phyloP scores from a whole-genome alignment of 1,140 invertebrate genomes.

The Sarcophaga peregrina region DNA sequence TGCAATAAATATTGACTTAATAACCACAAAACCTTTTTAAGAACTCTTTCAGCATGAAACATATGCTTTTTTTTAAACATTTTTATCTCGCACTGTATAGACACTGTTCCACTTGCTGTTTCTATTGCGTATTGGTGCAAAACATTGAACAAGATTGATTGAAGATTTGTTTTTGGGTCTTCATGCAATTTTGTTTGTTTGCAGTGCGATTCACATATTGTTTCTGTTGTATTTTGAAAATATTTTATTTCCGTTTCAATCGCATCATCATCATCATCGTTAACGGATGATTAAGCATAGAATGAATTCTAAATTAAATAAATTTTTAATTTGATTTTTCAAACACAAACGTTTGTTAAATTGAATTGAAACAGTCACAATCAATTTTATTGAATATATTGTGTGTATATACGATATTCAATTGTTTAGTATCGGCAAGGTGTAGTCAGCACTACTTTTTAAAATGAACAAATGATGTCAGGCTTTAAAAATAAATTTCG shows the following conservation, averaged over 20 bases:
- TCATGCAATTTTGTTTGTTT: background rate
- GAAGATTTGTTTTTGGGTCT: background rate
- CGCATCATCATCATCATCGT: background rate
- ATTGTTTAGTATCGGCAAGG: background rate
- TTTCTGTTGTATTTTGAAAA: slow-evolving; percentile 16
- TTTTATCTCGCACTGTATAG: background rate
- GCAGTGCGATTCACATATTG: background rate
- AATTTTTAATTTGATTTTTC: background rate
- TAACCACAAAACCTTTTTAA: no score
- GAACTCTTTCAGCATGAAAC: no score
- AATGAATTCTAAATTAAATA: background rate
- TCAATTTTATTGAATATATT: background rate
- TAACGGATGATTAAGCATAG: background rate
- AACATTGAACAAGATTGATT: background rate
- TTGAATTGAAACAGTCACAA: background rate
- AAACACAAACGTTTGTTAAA: background rate
- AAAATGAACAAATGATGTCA: background rate
- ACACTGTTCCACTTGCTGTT: background rate
- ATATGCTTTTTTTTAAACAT: no score
- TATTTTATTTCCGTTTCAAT: slow-evolving; percentile 1
- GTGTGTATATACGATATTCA: background rate
- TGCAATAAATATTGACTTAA: no score
- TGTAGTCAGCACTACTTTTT: background rate
- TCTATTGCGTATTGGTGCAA: background rate
- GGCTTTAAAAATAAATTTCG: background rate